These are phyloP conservation scores for Sebastiscus albofasciatus DNA, from an alignment of 2,797 vertebrate genomes.

Conservation along the genomic window DNA sequence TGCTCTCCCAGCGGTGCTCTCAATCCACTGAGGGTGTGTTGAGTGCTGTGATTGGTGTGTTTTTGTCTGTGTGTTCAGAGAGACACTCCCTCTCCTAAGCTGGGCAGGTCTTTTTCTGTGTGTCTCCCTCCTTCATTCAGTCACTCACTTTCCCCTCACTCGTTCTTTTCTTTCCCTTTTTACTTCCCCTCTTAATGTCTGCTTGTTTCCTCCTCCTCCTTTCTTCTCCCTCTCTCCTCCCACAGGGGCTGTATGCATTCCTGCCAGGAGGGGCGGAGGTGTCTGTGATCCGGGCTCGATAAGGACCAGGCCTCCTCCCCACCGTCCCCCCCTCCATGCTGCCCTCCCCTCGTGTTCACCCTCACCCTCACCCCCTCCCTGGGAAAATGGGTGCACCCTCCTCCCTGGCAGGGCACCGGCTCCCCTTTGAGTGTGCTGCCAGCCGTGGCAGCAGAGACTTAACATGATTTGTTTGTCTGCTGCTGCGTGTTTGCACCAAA, in stretches of 20 bases:
- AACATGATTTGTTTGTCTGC: slow-evolving; percentile 80
- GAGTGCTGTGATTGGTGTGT: slow-evolving; percentile 69
- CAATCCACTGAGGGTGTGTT: slow-evolving; percentile 54
- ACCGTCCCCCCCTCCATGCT: slow-evolving; percentile 36
- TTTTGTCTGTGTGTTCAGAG: slow-evolving; percentile 52
- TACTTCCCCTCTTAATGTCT: slow-evolving; percentile 69
- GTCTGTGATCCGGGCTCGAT: slow-evolving; percentile 75
- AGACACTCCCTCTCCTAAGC: slow-evolving; percentile 64
- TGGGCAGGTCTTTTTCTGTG: slow-evolving; percentile 50
- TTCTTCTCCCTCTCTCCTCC: slow-evolving; percentile 67
- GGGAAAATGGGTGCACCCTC: slow-evolving; percentile 76
- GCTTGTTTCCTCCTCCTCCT: slow-evolving; percentile 71
- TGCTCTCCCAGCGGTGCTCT: slow-evolving; percentile 62
- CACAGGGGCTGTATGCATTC: slow-evolving; percentile 78
- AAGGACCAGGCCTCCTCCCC: slow-evolving; percentile 72
- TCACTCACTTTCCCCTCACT: slow-evolving; percentile 66
- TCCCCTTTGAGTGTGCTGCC: slow-evolving; percentile 72
- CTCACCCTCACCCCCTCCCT: slow-evolving; percentile 76
- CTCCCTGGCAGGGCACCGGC: slow-evolving; percentile 71
- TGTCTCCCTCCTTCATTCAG: slow-evolving; percentile 52
- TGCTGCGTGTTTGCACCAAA: slow-evolving; percentile 72
- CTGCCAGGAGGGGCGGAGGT: slow-evolving; percentile 85
- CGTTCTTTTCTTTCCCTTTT: slow-evolving; percentile 65
- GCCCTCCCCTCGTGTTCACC: slow-evolving; percentile 65
- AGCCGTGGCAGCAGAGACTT: slow-evolving; percentile 76